These are phyloP conservation scores for Diprion similis DNA, from an alignment of 1,140 invertebrate genomes.

Conservation along the genomic window DNA sequence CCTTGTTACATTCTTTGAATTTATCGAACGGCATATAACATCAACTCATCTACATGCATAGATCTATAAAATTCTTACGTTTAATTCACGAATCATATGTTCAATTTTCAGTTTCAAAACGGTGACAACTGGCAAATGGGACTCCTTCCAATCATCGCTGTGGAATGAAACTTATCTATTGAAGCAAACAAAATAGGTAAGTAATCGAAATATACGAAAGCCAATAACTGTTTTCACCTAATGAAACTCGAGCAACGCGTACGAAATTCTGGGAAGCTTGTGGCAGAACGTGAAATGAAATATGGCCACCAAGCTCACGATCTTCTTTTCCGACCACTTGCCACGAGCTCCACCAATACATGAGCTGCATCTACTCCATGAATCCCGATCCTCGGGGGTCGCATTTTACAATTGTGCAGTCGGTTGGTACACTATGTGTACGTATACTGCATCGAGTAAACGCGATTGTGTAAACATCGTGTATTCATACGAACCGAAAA, in stretches of 20 bases:
- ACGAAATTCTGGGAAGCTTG: not conserved
- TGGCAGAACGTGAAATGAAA: not conserved
- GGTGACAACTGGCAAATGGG: not conserved
- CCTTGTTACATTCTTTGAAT: too few species aligned
- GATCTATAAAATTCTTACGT: not conserved
- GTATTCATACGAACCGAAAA: not conserved
- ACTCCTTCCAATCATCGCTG: not conserved
- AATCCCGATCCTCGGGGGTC: not conserved
- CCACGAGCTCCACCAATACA: not conserved
- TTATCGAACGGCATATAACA: too few species aligned
- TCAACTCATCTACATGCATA: too few species aligned
- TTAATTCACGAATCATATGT: not conserved
- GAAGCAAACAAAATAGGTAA: not conserved
- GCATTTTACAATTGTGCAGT: constrained; percentile 1
- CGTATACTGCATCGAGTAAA: not conserved
- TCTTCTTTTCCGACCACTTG: not conserved
- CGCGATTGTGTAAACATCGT: not conserved
- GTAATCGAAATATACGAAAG: not conserved
- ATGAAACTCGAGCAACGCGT: not conserved
- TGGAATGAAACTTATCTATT: not conserved
- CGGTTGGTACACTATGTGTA: not conserved
- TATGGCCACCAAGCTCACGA: not conserved
- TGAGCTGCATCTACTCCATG: not conserved
- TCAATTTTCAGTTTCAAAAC: not conserved
- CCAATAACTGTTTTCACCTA: not conserved